Evolutionary conservation across 1,140 invertebrate genomes (phyloP), one percentile per base, ranked within the genome.

Genomic region (Leptopilina clavipes): DNA sequence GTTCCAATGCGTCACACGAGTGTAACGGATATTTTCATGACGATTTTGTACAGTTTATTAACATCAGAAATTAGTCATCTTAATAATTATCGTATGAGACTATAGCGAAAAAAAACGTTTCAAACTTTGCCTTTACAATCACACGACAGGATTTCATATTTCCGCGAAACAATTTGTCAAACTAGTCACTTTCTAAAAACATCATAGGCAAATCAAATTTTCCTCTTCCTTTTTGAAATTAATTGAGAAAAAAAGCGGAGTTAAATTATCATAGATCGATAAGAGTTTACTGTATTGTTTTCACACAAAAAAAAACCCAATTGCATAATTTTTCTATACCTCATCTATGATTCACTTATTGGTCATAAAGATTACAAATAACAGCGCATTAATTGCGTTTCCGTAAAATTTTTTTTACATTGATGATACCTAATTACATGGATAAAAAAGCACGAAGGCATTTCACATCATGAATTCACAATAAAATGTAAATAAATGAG

Each of bases 21-120:
- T 17, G 17, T 31, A 65, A 31, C 22, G 37, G 37, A 40, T 40
- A 12, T 31, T 31, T 22, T 31, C 31, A 65, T 22, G 6, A 65
- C 11, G 25, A 31, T 65, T 65, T 65, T 65, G 12, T n/a, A 65
- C 14, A 65, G 59, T 22, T 65, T 65, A n/a, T 65, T 31, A 65
- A 22, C 37, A n/a, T 65, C 59, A 22, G 22, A 9, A 14, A 31
- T 65, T 65, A 65, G 59, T 65, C 59, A 65, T 65, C 25, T 31
- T 37, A 11, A n/a, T 7, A 31, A 31, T 31, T 17, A 19, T 40
- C 22, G 59, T 31, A 31, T 31, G 59, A 65, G 11, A 8, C 6
- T 7, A 40, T n/a, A 31, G 22, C 25, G 22, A 12, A 65, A 65
- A 37, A 65, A 65, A 10, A 59, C 9, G 17, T 59, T 11, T 9